Conservation (phyloP, 2,113 vertebrate species). For the Esox niger region DNA sequence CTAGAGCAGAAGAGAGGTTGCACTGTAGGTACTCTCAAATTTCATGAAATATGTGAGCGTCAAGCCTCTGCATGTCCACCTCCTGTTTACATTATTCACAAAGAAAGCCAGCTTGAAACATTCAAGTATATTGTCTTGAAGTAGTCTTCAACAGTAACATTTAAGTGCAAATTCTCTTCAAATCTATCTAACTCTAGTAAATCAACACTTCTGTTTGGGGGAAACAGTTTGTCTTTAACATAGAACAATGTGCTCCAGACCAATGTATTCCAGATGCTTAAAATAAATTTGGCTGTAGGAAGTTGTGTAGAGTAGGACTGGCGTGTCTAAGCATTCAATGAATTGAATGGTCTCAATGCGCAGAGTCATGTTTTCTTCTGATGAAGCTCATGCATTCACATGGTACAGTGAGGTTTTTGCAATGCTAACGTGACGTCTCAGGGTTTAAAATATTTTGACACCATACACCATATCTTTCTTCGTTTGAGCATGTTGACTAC, state of each 20-base stretch:
- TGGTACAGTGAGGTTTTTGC: background rate
- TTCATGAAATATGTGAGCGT: slow-evolving; percentile 1
- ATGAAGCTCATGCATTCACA: background rate
- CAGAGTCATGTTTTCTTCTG: background rate
- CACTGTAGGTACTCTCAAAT: background rate
- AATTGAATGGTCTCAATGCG: background rate
- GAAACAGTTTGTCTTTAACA: too few species aligned
- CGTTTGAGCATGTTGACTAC: background rate
- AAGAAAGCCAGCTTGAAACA: background rate
- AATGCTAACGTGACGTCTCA: background rate
- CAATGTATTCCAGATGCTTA: background rate
- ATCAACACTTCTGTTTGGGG: too few species aligned
- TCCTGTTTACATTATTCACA: background rate
- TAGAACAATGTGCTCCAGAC: too few species aligned
- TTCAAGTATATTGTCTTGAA: too few species aligned
- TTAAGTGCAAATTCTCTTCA: too few species aligned
- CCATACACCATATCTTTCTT: background rate
- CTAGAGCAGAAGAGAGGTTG: background rate
- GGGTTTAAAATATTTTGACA: background rate
- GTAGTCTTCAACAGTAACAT: too few species aligned
- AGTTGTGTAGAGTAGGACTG: background rate
- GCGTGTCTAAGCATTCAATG: background rate
- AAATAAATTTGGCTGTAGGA: background rate
- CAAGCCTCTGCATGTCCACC: background rate
- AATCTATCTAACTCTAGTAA: too few species aligned